Conservation (phyloP, 2,797 vertebrate genomes). For the Peromyscus melanophrys region DNA sequence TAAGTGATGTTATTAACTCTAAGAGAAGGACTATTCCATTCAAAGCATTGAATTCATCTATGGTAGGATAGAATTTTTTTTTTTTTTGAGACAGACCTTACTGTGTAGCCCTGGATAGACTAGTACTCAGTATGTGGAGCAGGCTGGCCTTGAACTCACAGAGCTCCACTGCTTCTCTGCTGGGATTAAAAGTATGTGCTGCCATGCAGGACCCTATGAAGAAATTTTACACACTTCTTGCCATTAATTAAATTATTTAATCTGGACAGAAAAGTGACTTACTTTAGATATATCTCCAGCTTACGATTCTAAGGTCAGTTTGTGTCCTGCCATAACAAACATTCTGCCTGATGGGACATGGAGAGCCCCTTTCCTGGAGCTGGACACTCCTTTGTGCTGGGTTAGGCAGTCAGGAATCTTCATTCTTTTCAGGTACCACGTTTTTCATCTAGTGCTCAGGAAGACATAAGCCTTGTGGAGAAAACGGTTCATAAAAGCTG, state of each 20-base stretch:
- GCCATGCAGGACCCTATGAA: not conserved
- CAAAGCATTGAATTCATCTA: slow-evolving; percentile 38
- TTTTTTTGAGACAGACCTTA: not conserved
- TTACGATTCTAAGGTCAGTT: slow-evolving; percentile 42
- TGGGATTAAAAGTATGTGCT: not conserved
- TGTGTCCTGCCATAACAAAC: slow-evolving; percentile 44
- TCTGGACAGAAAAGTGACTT: not conserved
- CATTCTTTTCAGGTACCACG: slow-evolving; percentile 63
- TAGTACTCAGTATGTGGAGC: not conserved
- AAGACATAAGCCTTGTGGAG: slow-evolving; percentile 59
- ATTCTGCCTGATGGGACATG: slow-evolving; percentile 27
- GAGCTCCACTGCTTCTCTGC: not conserved
- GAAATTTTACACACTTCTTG: rapidly evolving
- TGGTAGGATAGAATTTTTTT: slow-evolving; percentile 29
- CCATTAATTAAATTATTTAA: not conserved
- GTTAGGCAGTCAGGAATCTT: not conserved
- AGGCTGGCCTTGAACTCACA: not conserved
- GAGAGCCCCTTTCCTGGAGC: not conserved
- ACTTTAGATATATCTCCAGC: not conserved
- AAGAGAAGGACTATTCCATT: slow-evolving; percentile 47
- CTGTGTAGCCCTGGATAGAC: not conserved
- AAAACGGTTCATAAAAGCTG: slow-evolving; percentile 69
- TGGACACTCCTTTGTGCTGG: slow-evolving; percentile 31
- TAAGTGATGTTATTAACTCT: slow-evolving; percentile 59
- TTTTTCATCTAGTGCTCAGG: slow-evolving; percentile 67